Conservation (phyloP, 1,140 invertebrate genomes). For the Lordiphosa clarofinis region DNA sequence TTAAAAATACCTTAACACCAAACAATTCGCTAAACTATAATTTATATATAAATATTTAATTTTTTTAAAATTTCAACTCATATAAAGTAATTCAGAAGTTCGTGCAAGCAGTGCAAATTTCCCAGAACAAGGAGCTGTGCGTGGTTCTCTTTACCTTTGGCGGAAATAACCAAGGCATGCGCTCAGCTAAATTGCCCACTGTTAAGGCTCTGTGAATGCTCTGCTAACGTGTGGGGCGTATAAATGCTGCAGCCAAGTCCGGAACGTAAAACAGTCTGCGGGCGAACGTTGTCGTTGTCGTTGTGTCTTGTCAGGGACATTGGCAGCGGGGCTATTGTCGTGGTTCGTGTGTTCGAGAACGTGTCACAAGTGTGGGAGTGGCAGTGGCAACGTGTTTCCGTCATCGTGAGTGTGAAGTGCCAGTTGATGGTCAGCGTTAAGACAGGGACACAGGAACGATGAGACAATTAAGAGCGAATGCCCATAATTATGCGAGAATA, state of each 20-base stretch:
- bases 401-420: constrained; percentile 2
- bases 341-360: no score
- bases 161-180: constrained; percentile 1
- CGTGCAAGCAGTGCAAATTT: constrained; percentile 2
- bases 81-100: no score
- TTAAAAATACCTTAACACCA: no score
- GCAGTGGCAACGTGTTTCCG: no score
- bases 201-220: constrained; percentile 4
- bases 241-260: constrained; percentile 14
- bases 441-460: constrained; percentile 1
- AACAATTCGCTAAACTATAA: no score
- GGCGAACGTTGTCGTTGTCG: constrained; percentile 6
- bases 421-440: constrained; percentile 4
- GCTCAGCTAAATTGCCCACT: neutral
- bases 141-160: no score
- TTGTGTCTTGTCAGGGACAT: neutral
- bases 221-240: neutral
- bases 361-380: no score
- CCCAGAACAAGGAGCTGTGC: neutral
- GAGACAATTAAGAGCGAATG: constrained; percentile 15
- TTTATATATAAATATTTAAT: no score
- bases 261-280: constrained; percentile 9
- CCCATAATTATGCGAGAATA: constrained; percentile 10
- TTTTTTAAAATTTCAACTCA: no score
- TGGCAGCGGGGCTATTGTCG: neutral